Base-by-base conservation (phyloP, 2,888 invertebrate species). In the Epistrophe grossulariae region DNA sequence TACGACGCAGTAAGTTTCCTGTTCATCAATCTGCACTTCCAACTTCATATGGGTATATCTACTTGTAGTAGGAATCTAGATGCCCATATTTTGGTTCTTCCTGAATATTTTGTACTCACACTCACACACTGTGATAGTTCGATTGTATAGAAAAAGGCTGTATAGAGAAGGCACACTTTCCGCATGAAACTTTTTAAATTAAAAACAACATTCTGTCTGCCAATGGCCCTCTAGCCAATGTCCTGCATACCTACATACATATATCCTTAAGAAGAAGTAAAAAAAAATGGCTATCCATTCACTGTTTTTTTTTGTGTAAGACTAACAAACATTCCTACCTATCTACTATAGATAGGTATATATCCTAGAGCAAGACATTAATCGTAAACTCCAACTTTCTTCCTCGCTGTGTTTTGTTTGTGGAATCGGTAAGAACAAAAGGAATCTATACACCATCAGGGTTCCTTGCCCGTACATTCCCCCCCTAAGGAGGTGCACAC, bases 221-320 rank as follows among this genome's bases (percentile, higher is more conserved):
- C 87, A 87, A 87, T 76, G 82, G 82, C 87, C 83, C 81, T 85
- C 85, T 85, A 78, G 81, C 81, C 85, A 85, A 74, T 85, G 85
- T 87, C 82, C 87, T 87, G 87, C 79, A 87, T 87, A 83, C 87
- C 87, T 74, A 87, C 79, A 82, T 87, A 79, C n/a, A n/a, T n/a
- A n/a, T n/a, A n/a, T n/a, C n/a, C 60, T 74, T 40, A 35, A 60
- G 24, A 70, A 64, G 28, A 66, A 62, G 52, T 48, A 73, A 7
- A 55, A 55, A 80, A 57, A 81, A 85, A 73, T 73, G 55, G 73
- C 43, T 43, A 73, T 66, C 52, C 71, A 68, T 79, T 79, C 76
- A 82, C 76, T 60, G 55, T 50, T 57, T 71, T 70, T 70, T 55
- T 31, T 31, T 55, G 55, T 31, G 17, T 43, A 74, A n/a, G 59